Evolutionary conservation across 2,797 vertebrate species (phyloP), one percentile per base, ranked within the genome.

Genomic region (Pelodytes ibericus): DNA sequence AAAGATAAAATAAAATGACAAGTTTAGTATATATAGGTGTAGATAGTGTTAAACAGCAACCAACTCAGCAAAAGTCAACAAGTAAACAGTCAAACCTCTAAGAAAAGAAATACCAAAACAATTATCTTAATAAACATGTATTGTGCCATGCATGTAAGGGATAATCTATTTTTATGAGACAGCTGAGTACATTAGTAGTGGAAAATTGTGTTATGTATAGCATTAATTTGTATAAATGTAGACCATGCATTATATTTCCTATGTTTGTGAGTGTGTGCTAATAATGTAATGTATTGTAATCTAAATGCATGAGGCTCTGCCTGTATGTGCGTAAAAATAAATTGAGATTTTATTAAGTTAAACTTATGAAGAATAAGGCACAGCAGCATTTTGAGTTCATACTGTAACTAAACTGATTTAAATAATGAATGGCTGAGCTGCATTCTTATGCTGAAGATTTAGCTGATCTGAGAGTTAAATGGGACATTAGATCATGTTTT

Each of bases 381-480:
- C n/a, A 53, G n/a, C 49, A 22, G 22, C 11, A 22, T 8, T 44
- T 13, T 44, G 15, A 3, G 10, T 20, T 53, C 16, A 24, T 24
- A 53, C 20, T 22, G 49, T 53, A 53, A 53, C 49, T 53, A 53
- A 53, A 53, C 49, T 53, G 6, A 53, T 53, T 53, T 53, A 53
- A 22, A 53, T 53, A 24, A 53, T 22, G 49, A 24, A 53, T n/a
- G 7, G 2, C n/a, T 24, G 20, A 6, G 16, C n/a, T 1, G 49
- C 13, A 53, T 22, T 53, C 22, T 24, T 24, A 16, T 24, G 41
- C 15, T 44, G 41, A 44, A 44, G 18, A 44, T 44, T 13, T 44
- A 15, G n/a, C n/a, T n/a, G n/a, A n/a, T n/a, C n/a, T n/a, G n/a
- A n/a, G n/a, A n/a, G n/a, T n/a, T n/a, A n/a, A n/a, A n/a, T n/a